Evolutionary conservation across 2,888 invertebrate genomes (phyloP).

Genomic region (Lydus trimaculatus): DNA sequence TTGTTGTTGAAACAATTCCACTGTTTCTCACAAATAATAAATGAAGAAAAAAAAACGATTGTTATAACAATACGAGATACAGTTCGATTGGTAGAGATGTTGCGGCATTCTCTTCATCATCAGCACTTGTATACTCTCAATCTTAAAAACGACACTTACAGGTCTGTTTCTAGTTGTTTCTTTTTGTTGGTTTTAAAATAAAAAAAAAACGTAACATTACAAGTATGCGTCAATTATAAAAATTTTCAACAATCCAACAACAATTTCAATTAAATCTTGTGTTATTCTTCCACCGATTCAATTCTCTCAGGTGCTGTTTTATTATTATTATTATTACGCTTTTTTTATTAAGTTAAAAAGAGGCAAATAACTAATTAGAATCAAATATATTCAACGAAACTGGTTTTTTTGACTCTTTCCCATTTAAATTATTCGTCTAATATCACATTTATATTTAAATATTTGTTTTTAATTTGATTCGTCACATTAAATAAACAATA

Average conservation of each 20-base stretch:
- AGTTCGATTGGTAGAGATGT: too few species aligned
- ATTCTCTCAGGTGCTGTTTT: background rate
- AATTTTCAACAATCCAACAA: slow-evolving; percentile 4
- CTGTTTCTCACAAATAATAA: too few species aligned
- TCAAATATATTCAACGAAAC: slow-evolving; percentile 27
- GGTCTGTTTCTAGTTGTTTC: background rate
- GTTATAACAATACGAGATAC: too few species aligned
- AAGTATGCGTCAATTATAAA: background rate
- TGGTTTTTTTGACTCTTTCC: slow-evolving; percentile 22
- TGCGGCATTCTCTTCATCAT: background rate
- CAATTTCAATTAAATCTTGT: background rate
- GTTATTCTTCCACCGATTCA: background rate
- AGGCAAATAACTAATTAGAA: slow-evolving; percentile 20
- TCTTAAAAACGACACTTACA: background rate
- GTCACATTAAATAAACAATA: slow-evolving; percentile 10
- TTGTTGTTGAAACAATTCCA: background rate
- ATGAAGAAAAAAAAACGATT: too few species aligned
- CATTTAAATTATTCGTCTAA: too few species aligned
- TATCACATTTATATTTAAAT: background rate
- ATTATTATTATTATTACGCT: slow-evolving; percentile 11
- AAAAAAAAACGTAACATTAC: background rate
- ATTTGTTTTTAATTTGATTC: background rate
- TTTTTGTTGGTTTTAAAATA: background rate
- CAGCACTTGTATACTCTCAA: too few species aligned
- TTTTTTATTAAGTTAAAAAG: background rate